Base-by-base conservation (phyloP, 2,888 invertebrate genomes). In the Mylabris sibirica region DNA sequence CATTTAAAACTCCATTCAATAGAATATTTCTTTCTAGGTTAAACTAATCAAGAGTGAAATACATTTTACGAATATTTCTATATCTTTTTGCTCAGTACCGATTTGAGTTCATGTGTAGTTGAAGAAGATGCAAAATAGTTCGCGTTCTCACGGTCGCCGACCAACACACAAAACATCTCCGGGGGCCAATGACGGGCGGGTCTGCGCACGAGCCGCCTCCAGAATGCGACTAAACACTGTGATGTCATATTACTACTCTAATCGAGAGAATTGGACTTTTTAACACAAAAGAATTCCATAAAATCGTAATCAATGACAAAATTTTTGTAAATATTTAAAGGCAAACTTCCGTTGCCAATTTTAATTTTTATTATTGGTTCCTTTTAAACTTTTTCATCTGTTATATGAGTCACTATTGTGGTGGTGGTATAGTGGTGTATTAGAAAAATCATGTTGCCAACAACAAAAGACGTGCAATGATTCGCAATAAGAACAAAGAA, bases 61-160 rank as follows among this genome's bases (percentile, higher is more conserved):
- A 30, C 30, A 30, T 30, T 30, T 30, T 22, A 14, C 22, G 14
- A 9, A 22, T 14, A 12, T 60, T 20, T 8, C 30, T 30, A 30
- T 30, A 30, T 30, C 30, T 30, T 30, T 30, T 30, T 30, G 30
- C 30, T 30, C 30, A 30, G 30, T 8, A 8, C 30, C 30, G 8
- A 4, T 35, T 24, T 14, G 24, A 57, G 57, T 57, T 57, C 57
- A 24, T 9, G 9, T 75, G 72, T 72, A 71, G 65, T 69, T 59
- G 61, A 61, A 41, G 69, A 74, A 73, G 74, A 72, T 75, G 76
- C 74, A 72, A 75, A 75, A 74, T 76, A 74, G 75, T 76, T 77
- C 76, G 76, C 78, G 79, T 81, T 80, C 80, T 79, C 80, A 81
- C 80, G 79, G 78, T 79, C 77, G 75, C 79, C 79, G 79, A 79